phyloP scores from a whole-genome alignment of 2,797 vertebrate species.

The Myripristis jacobus region DNA sequence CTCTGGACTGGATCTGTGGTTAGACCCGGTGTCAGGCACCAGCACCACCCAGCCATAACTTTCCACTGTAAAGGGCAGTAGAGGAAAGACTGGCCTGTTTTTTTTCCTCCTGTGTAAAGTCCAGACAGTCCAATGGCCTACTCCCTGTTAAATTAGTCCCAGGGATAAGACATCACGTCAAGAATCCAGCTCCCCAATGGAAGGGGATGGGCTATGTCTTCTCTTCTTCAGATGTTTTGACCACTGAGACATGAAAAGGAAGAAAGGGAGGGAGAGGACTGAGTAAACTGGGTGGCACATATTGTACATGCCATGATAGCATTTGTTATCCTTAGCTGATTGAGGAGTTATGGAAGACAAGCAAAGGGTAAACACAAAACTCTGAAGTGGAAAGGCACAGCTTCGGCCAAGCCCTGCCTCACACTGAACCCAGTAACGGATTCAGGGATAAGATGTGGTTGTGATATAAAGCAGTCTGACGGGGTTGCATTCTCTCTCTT shows the following conservation, averaged over 20 bases:
- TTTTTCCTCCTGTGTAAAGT: constrained; percentile 3
- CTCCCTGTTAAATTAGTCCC: constrained; percentile 51
- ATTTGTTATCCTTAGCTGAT: constrained; percentile 18
- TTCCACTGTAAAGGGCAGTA: constrained; percentile 50
- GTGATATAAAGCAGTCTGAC: too few species aligned
- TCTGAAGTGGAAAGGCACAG: constrained; percentile 18
- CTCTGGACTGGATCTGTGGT: constrained; percentile 24
- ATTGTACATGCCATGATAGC: constrained; percentile 5
- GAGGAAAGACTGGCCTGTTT: constrained; percentile 37
- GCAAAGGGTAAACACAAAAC: constrained; percentile 29
- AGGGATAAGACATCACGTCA: constrained; percentile 21
- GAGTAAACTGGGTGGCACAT: not conserved
- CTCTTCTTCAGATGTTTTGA: not conserved
- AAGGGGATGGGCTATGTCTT: not conserved
- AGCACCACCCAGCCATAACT: constrained; percentile 46
- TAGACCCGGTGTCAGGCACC: constrained; percentile 36
- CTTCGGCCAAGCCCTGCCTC: not conserved
- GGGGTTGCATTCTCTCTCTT: too few species aligned
- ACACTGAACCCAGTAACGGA: too few species aligned
- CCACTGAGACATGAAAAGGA: too few species aligned
- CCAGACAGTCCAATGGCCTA: constrained; percentile 2
- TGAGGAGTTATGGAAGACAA: constrained; percentile 12
- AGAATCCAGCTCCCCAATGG: not conserved
- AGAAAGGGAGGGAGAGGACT: too few species aligned
- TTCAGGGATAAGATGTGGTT: not conserved